Conservation (phyloP, 1,140 invertebrate genomes). For the Diachasma alloeum region DNA sequence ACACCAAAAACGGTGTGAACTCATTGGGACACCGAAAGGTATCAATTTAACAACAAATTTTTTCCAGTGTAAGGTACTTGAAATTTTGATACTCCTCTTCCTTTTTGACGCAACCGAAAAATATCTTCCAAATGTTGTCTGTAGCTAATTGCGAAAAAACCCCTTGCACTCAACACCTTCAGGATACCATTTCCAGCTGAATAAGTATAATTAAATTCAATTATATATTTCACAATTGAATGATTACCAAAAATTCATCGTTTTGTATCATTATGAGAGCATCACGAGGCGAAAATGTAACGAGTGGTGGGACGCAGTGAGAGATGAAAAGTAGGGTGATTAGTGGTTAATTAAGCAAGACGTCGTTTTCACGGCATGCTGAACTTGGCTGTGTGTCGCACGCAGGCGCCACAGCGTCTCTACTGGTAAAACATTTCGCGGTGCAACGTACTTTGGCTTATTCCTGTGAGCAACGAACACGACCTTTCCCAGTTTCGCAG, state of each 20-base stretch:
- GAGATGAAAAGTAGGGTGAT: constrained; percentile 22
- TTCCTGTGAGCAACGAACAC: not conserved
- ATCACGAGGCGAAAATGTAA: not conserved
- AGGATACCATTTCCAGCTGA: too few relatives aligned
- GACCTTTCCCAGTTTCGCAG: not conserved
- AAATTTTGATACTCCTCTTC: too few relatives aligned
- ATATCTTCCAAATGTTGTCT: too few relatives aligned
- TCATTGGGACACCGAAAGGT: too few relatives aligned
- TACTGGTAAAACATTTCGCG: not conserved
- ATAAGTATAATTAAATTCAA: too few relatives aligned
- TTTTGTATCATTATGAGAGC: not conserved
- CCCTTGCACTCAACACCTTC: too few relatives aligned
- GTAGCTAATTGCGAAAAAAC: too few relatives aligned
- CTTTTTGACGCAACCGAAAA: too few relatives aligned
- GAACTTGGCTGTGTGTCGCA: not conserved
- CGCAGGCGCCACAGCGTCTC: not conserved
- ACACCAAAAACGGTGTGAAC: too few relatives aligned
- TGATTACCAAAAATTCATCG: not conserved
- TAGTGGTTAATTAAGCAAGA: constrained; percentile 22
- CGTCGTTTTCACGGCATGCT: constrained; percentile 20
- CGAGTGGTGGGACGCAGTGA: not conserved
- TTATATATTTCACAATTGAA: too few relatives aligned
- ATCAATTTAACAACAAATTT: too few relatives aligned
- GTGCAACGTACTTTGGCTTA: not conserved
- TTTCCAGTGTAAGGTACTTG: too few relatives aligned